Evolutionary conservation across 2,113 vertebrate species (phyloP).

Genomic region (Melanerpes aurifrons): DNA sequence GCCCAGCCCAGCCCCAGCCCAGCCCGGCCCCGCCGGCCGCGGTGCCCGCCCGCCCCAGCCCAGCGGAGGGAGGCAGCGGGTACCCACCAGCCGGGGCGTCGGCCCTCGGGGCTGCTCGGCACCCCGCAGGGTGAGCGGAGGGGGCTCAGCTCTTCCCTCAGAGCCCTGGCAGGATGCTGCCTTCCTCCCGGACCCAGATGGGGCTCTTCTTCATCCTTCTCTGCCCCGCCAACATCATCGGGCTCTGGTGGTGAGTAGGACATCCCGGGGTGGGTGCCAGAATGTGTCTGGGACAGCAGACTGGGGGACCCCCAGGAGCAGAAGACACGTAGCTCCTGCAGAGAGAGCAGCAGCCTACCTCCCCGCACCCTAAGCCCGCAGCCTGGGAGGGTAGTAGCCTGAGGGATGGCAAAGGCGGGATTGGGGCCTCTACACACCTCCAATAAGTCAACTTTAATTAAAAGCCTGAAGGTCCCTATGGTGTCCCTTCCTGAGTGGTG

Average conservation of each 20-base stretch:
- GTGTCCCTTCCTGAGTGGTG: not conserved
- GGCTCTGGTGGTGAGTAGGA: slow-evolving; percentile 92
- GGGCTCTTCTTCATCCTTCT: slow-evolving; percentile 91
- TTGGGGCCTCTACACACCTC: not conserved
- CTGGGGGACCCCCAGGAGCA: not conserved
- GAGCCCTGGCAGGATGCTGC: slow-evolving; percentile 80
- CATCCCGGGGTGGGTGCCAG: not conserved
- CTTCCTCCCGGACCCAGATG: slow-evolving; percentile 85
- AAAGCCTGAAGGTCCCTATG: slow-evolving; percentile 11
- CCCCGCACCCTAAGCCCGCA: not conserved
- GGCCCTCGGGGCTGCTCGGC: slow-evolving; percentile 5
- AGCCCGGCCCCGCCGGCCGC: not conserved
- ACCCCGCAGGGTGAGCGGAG: not conserved
- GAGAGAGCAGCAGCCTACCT: not conserved
- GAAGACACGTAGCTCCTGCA: not conserved
- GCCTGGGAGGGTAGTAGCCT: not conserved
- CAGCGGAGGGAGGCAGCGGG: slow-evolving; percentile 8
- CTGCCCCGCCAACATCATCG: slow-evolving; percentile 94
- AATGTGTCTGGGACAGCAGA: not conserved
- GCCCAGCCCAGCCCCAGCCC: not conserved
- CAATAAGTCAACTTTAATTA: slow-evolving; percentile 69
- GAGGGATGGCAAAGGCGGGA: not conserved
- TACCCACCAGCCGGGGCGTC: slow-evolving; percentile 17
- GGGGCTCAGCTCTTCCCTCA: slow-evolving; percentile 15
- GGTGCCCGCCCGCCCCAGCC: slow-evolving; percentile 1